Evolutionary conservation across 2,888 invertebrate genomes (phyloP).

Genomic region (Malthinus flaveolus): DNA sequence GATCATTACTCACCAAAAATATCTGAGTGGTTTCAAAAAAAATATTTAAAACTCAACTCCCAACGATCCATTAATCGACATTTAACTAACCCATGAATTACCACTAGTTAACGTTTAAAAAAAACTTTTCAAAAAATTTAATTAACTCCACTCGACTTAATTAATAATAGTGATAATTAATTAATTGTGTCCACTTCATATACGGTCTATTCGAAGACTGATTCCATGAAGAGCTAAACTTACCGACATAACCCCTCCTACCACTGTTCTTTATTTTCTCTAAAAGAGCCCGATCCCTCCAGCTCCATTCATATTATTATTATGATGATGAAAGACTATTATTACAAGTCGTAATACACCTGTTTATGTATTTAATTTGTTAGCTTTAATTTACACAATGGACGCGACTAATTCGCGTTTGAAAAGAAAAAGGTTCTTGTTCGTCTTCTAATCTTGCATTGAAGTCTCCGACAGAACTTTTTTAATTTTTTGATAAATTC

Average conservation of each 20-base stretch:
- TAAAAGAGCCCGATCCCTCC: slow-evolving; percentile 33
- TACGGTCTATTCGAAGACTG: slow-evolving; percentile 40
- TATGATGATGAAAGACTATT: slow-evolving; percentile 17
- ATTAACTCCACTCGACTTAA: background rate
- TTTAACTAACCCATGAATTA: slow-evolving; percentile 7
- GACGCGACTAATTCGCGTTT: too few relatives aligned
- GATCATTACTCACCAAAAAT: background rate
- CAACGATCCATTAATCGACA: slow-evolving; percentile 1
- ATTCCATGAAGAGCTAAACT: slow-evolving; percentile 39
- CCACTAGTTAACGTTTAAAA: slow-evolving; percentile 3
- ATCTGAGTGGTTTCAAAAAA: background rate
- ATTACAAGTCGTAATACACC: slow-evolving; percentile 24
- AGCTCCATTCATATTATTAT: slow-evolving; percentile 32
- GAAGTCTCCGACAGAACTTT: too few relatives aligned
- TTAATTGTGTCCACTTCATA: slow-evolving; percentile 40
- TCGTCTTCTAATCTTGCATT: too few relatives aligned
- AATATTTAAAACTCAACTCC: background rate
- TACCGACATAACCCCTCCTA: slow-evolving; percentile 36
- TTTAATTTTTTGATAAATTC: too few relatives aligned
- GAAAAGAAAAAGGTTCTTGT: too few relatives aligned
- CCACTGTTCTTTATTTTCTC: slow-evolving; percentile 41
- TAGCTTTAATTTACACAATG: slow-evolving; percentile 2
- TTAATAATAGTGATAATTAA: slow-evolving; percentile 36
- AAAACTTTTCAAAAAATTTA: background rate
- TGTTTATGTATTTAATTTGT: slow-evolving; percentile 14